These are phyloP conservation scores for Emydoidea blandingii DNA, from an alignment of 2,797 vertebrate genomes.

Conservation along the genomic window DNA sequence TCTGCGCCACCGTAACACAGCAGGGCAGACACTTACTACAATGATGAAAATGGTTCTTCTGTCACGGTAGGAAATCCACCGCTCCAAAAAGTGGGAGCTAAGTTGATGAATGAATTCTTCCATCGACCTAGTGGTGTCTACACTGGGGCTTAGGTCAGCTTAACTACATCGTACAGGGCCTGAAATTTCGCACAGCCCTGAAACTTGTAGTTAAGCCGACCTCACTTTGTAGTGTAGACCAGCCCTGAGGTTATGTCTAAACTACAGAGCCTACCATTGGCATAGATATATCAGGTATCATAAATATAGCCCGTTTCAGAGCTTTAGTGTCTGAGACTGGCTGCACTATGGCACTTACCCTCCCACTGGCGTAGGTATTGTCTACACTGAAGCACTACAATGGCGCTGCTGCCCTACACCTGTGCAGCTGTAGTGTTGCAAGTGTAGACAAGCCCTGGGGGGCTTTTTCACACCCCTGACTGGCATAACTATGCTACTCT, in stretches of 20 bases:
- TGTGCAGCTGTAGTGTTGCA: background rate
- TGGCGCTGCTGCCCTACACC: no score
- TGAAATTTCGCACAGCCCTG: no score
- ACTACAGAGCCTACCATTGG: background rate
- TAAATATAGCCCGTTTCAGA: background rate
- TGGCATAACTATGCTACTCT: background rate
- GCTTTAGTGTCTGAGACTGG: background rate
- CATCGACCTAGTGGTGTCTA: background rate
- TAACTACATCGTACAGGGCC: background rate
- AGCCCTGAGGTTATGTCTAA: background rate
- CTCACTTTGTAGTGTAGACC: background rate
- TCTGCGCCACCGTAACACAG: background rate
- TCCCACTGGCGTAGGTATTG: background rate
- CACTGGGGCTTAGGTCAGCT: background rate
- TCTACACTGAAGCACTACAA: background rate
- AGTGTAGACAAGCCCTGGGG: background rate
- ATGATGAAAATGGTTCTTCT: no score
- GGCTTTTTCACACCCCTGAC: background rate
- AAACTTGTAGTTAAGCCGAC: no score
- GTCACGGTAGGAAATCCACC: background rate
- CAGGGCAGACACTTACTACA: background rate
- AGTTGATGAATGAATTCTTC: background rate
- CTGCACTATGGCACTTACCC: background rate
- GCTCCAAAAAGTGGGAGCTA: background rate
- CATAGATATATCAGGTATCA: background rate